Evolutionary conservation across 2,113 vertebrate genomes (phyloP), one percentile per base, ranked within the genome.

Genomic region (Larimichthys polyactis): DNA sequence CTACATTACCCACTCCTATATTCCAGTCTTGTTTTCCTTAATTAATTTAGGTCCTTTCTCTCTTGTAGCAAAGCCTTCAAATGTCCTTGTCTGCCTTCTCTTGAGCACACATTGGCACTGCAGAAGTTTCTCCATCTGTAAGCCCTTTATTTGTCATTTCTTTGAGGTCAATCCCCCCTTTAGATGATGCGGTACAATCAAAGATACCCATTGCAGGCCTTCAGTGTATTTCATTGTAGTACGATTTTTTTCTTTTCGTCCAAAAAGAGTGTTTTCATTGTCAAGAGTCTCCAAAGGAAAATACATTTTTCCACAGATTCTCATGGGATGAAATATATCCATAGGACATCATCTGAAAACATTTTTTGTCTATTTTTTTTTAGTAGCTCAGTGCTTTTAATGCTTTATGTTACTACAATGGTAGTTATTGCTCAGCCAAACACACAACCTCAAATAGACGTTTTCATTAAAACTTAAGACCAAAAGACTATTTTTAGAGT

Each of bases 161-260:
- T 63, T 51, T 66, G 57, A 66, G 62, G 43, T 60, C 20, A 49
- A 12, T 71, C 15, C 51, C 43, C 63, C 4, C n/a, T 71, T 77
- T 36, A 75, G 65, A 81, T 65, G 60, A 71, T 70, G 76, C 43
- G 69, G 24, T 48, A 54, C 22, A 65, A 46, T 44, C 32, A 57
- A 4, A 48, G 52, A 60, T 82, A 51, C 20, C 51, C 46, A 69
- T 68, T 78, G 48, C n/a, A 36, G 49, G 32, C 57, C 22, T 19
- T 66, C 59, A 46, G 40, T 68, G 54, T 36, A 71, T 76, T 63
- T 77, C 20, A 74, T 74, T 77, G 60, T 78, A n/a, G 43, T 55
- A 12, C 15, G 64, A 27, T 51, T n/a, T 71, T 57, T 11, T 49
- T 24, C 36, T 44, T 27, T 1, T 36, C 8, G 36, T 36, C 36